Evolutionary conservation across 2,888 invertebrate genomes (phyloP), one percentile per base, ranked within the genome.

Genomic region (Hypomecis punctinalis): DNA sequence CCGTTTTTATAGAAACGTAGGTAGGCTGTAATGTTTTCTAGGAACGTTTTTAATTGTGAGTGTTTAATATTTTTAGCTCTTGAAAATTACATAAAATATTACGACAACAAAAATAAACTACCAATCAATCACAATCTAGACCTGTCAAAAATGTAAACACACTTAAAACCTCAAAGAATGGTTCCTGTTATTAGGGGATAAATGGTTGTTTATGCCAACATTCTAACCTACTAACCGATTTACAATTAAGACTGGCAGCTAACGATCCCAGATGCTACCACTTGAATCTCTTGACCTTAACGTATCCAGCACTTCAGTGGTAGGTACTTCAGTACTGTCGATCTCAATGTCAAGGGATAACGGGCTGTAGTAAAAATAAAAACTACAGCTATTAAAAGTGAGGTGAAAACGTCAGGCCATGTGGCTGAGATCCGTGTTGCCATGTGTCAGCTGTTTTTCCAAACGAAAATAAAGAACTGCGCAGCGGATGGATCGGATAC

Each of bases 381-480:
- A 57, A 13, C 40, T 10, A 33, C 49, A 61, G 54, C 58, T 45
- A 60, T 48, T 49, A 47, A 59, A 53, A 54, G 23, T 53, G 47
- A 67, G 46, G 43, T 36, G 46, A 55, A 65, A 57, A 63, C 61
- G 42, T 62, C 66, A 57, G 69, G 76, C 80, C 83, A 82, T 82
- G 79, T 82, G 81, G 79, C 69, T 69, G 61, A 75, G 67, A 72
- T 76, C 75, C 75, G 74, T 78, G 81, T 82, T 81, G 80, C 86
- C 81, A 82, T 84, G 83, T 88, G 86, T 83, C 86, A 83, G 86
- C 81, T 84, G 83, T 82, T 86, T 79, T 76, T 70, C 54, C 67
- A 72, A 74, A 82, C 83, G 74, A 79, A 85, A 87, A 85, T 84
- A 84, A 79, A 84, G 75, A 79, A 86, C 86, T 88, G 84, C 89